A percentile compares a stretch with the other conserved stretches of the same genome.
Conservation (phyloP, 1,140 invertebrate species). For the Dinothrombium tinctorium region DNA sequence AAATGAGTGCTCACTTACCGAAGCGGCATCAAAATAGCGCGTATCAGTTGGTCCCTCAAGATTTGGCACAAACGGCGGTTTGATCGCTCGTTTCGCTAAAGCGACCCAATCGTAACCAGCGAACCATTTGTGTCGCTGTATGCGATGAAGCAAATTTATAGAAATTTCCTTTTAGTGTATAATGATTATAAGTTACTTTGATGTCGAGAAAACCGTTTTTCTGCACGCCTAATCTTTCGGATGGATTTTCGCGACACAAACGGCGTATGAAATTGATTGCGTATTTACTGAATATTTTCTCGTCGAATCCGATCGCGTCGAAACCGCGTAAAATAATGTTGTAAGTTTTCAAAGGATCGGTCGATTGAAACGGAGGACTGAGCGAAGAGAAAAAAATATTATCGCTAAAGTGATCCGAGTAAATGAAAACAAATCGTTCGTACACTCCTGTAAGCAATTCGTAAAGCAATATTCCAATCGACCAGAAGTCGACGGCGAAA, state of each 20-base stretch:
- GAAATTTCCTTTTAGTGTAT: neutral
- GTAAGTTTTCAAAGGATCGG: slow-evolving; percentile 97
- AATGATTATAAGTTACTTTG: slow-evolving; percentile 43
- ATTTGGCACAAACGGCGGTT: slow-evolving; percentile 63
- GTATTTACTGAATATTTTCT: slow-evolving; percentile 76
- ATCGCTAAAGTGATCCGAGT: slow-evolving; percentile 57
- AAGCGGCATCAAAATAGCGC: slow-evolving; percentile 53
- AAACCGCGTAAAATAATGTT: slow-evolving; percentile 97
- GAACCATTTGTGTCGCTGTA: slow-evolving; percentile 78
- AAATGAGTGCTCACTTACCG: slow-evolving; percentile 1
- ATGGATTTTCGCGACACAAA: slow-evolving; percentile 90
- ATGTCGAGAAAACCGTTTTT: slow-evolving; percentile 92
- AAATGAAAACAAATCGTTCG: slow-evolving; percentile 69
- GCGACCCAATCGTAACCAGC: slow-evolving; percentile 99
- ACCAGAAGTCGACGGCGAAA: slow-evolving; percentile 68
- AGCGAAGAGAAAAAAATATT: neutral
- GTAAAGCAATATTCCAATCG: slow-evolving; percentile 69
- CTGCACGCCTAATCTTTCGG: slow-evolving; percentile 86
- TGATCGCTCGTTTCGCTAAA: slow-evolving; percentile 55
- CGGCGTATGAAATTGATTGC: slow-evolving; percentile 82
- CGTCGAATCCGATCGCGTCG: slow-evolving; percentile 86
- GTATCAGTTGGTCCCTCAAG: slow-evolving; percentile 57
- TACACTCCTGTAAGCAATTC: slow-evolving; percentile 65
- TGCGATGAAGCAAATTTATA: neutral
- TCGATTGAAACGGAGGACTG: slow-evolving; percentile 68